Base-by-base conservation (phyloP, 2,888 invertebrate genomes). In the Salticus scenicus region DNA sequence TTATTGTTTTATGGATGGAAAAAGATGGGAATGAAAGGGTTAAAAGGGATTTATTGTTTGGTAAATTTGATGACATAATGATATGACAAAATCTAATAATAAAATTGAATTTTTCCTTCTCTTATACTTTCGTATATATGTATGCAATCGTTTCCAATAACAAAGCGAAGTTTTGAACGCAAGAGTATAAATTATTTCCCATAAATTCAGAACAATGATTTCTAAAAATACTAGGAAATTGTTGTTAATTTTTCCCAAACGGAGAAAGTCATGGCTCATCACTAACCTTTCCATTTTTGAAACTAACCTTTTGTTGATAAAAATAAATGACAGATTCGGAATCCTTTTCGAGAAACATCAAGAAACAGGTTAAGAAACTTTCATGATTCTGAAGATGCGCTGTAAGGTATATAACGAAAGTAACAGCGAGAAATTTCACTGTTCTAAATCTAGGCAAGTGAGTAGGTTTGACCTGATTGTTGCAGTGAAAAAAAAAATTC, bases 281-380 rank as follows among this genome's bases (percentile, higher is more conserved):
- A 33, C 20, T 67, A 37, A 67, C 67, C 67, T 67, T 67, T 67
- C 67, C 67, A 67, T 67, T 66, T 67, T 33, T n/a, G 10, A 67
- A 67, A 20, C 12, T 20, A 67, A 17, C 67, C 24, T 20, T n/a
- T 33, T 2, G 33, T 20, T 20, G 20, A 31, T 31, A 67, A 67
- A 67, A 31, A 67, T 67, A 67, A 7, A 31, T 10, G 24, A 37
- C 37, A 5, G 24, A 57, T 57, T 24, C 57, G 12, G 4, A 20
- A 57, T n/a, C 57, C 57, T 24, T 67, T 37, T 67, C 0, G 24
- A 33, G 33, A n/a, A n/a, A 24, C 33, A 17, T 33, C 37, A 17
- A n/a, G 57, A 57, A 57, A 10, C 67, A 67, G 67, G 67, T 67
- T 67, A 67, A 67, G 67, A 67, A 67, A 67, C 67, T 67, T 31